Conservation (phyloP, 2,113 vertebrate species). For the Suncus etruscus region DNA sequence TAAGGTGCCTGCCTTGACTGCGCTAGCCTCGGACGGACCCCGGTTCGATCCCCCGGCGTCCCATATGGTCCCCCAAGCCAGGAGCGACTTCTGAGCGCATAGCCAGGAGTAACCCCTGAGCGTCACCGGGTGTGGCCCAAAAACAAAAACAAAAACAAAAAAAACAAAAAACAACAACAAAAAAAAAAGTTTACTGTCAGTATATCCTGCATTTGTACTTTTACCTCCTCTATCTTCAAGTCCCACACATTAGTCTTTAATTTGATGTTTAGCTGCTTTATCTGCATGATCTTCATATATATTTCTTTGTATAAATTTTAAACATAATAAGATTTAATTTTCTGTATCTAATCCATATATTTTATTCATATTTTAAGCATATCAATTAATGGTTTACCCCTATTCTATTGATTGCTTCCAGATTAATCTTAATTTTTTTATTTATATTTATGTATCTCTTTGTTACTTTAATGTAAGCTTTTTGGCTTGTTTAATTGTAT, state of each 20-base stretch:
- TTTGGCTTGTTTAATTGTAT: not conserved
- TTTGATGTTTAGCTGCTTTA: not conserved
- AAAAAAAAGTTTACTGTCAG: not conserved
- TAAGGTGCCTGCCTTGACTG: too few relatives aligned
- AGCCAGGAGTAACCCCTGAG: too few relatives aligned
- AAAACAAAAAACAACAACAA: too few relatives aligned
- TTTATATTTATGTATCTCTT: not conserved
- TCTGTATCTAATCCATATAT: not conserved
- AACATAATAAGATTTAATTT: not conserved
- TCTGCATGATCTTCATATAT: not conserved
- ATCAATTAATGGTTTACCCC: not conserved
- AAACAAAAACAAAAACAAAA: too few relatives aligned
- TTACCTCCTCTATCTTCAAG: rapidly evolving
- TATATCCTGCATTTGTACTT: not conserved
- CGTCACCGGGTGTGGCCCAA: too few relatives aligned
- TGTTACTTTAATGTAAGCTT: not conserved
- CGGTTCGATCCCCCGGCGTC: too few relatives aligned
- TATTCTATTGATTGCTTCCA: not conserved
- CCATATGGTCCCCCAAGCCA: too few relatives aligned
- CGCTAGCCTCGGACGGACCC: too few relatives aligned
- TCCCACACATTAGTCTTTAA: not conserved
- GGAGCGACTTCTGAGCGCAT: too few relatives aligned
- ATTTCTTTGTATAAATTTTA: not conserved
- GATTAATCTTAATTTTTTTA: not conserved
- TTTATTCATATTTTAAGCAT: not conserved